phyloP scores from a whole-genome alignment of 2,888 invertebrate species.

The Brenthis hecate region DNA sequence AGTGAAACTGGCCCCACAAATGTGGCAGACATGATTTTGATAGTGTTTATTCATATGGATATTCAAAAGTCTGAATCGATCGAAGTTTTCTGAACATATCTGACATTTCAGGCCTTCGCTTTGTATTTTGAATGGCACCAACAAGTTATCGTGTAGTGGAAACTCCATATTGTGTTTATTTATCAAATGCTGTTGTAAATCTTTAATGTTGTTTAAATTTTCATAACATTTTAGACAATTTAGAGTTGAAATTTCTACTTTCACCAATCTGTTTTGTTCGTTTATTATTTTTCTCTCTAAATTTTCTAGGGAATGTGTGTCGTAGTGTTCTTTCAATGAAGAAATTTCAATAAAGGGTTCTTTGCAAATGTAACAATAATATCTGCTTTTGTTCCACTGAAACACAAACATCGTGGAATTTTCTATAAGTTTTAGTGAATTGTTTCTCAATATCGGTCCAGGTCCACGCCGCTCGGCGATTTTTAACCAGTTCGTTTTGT shows the following conservation, averaged over 20 bases:
- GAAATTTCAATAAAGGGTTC: conserved; percentile 61
- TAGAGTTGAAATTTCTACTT: conserved; percentile 65
- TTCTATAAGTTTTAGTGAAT: conserved; percentile 77
- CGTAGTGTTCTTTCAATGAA: conserved; percentile 53
- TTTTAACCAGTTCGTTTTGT: conserved; percentile 50
- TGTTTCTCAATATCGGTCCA: conserved; percentile 59
- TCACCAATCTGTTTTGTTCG: conserved; percentile 65
- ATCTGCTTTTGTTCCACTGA: conserved; percentile 70
- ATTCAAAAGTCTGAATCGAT: conserved; percentile 59
- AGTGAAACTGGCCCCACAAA: conserved; percentile 68
- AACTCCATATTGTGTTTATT: conserved; percentile 52
- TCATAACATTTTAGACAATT: conserved; percentile 59
- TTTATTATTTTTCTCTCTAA: conserved; percentile 65
- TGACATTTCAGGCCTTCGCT: conserved; percentile 56
- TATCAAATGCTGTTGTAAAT: conserved; percentile 54
- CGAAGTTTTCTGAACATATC: conserved; percentile 58
- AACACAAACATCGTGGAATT: conserved; percentile 68
- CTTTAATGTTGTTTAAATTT: conserved; percentile 45
- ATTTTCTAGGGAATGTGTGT: conserved; percentile 52
- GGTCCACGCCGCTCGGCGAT: conserved; percentile 57
- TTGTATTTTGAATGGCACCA: conserved; percentile 67
- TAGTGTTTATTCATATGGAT: conserved; percentile 73
- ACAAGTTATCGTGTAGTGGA: conserved; percentile 52
- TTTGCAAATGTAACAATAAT: conserved; percentile 69
- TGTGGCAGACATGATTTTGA: conserved; percentile 68